These are phyloP conservation scores for Tridacna gigas DNA, from an alignment of 2,888 invertebrate species.

Conservation along the genomic window DNA sequence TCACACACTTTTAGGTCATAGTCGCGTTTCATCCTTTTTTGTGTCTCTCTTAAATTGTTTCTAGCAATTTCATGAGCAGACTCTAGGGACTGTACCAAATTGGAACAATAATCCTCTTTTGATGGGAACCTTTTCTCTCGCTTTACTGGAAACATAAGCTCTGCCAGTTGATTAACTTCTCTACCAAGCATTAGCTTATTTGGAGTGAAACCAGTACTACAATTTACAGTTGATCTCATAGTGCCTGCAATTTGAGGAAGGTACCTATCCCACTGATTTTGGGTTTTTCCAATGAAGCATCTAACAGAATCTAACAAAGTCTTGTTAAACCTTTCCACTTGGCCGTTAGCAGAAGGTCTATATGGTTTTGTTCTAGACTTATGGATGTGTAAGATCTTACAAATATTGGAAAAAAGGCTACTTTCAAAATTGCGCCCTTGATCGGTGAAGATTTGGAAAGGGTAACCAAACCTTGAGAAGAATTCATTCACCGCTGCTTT, in stretches of 20 bases:
- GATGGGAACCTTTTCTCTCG: not conserved
- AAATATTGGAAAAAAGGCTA: not conserved
- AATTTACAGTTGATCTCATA: slow-evolving; percentile 8
- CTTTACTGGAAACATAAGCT: slow-evolving; percentile 17
- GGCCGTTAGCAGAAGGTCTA: slow-evolving; percentile 27
- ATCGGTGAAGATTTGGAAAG: too few relatives aligned
- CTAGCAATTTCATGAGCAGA: too few relatives aligned
- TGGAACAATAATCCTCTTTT: not conserved
- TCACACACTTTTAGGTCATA: slow-evolving; percentile 9
- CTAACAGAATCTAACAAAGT: too few relatives aligned
- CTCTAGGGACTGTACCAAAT: not conserved
- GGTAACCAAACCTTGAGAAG: too few relatives aligned
- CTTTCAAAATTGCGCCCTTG: slow-evolving; percentile 23
- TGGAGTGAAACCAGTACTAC: slow-evolving; percentile 23
- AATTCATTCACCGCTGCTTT: too few relatives aligned
- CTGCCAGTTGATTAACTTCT: not conserved
- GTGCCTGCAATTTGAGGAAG: slow-evolving; percentile 29
- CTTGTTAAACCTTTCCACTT: slow-evolving; percentile 19
- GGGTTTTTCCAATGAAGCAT: too few relatives aligned
- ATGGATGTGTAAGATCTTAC: slow-evolving; percentile 26
- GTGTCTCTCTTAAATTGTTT: too few relatives aligned
- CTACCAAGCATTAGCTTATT: too few relatives aligned
- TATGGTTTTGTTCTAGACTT: slow-evolving; percentile 29
- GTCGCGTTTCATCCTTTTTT: too few relatives aligned
- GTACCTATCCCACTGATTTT: too few relatives aligned